Evolutionary conservation across 1,140 invertebrate genomes (phyloP).

Genomic region (Psix sp.): DNA sequence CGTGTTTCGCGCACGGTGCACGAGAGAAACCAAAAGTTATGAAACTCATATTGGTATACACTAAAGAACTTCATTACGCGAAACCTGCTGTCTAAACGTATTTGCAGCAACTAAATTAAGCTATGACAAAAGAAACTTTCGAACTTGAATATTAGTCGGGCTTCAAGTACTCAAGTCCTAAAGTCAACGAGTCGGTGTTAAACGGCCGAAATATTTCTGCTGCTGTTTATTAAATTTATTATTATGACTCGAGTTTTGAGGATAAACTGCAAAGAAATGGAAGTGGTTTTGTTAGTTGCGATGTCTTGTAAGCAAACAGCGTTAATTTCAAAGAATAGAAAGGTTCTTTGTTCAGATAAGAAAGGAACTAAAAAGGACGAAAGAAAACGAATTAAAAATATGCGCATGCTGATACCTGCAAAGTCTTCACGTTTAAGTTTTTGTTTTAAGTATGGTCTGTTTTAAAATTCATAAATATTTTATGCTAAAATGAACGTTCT

Average conservation of each 20-base stretch:
- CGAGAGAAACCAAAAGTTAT: constrained; percentile 34
- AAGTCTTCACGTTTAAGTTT: no score
- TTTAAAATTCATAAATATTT: no score
- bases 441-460: no score
- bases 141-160: constrained; percentile 30
- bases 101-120: constrained; percentile 53
- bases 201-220: not conserved
- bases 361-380: no score
- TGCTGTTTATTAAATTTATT: constrained; percentile 44
- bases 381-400: no score
- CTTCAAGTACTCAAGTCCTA: not conserved
- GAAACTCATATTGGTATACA: constrained; percentile 53
- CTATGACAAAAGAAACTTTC: constrained; percentile 51
- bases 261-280: not conserved
- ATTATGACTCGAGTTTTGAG: not conserved
- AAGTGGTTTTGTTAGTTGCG: no score
- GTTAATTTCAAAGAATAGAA: not conserved
- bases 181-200: no score
- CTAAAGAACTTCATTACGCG: constrained; percentile 46
- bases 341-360: no score
- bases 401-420: no score
- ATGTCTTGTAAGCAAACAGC: not conserved
- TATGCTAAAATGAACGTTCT: no score
- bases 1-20: constrained; percentile 31
- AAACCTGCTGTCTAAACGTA: constrained; percentile 43